Evolutionary conservation across 1,140 invertebrate species (phyloP), one percentile per base, ranked within the genome.

Genomic region (Calephelis virginiensis): DNA sequence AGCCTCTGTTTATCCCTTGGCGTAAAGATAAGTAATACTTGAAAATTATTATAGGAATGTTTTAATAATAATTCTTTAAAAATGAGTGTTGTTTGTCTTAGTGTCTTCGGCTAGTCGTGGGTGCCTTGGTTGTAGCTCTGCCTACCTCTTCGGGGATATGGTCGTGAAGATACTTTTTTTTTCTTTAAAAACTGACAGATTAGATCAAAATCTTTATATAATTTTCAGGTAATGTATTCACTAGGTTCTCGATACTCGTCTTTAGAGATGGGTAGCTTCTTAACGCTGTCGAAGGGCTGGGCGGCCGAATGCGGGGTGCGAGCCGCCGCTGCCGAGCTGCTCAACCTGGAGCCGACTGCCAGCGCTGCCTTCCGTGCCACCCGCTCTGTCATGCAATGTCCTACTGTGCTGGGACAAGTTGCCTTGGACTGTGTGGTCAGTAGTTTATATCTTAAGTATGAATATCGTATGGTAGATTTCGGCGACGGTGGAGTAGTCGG

Each of bases 211-310:
- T 13, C 6, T 12, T 50, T 11, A 14, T 66, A 17, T 45, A 14
- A 66, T 50, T 43, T 9, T 5, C 65, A 92, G 92, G 95, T 98
- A 1, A 89, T 98, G 84, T 92, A 83, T 9, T 96, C 98, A 89
- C 95, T 99, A 96, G 97, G 97, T 1, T 91, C 93, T 37, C 97
- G 98, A 0, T 99, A 98, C 85, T 91, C 82, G 49, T 89, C 92
- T 53, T 94, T 98, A 93, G 97, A 99, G 91, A 85, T 99, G 69
- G 97, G 96, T 1, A 98, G 97, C 50, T 99, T 98, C 85, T 95
- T 98, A 94, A 98, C 98, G 2, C 95, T 95, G 53, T 99, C 98
- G 0, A 99, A 99, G 93, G 98, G 98, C 56, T 96, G 95, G 83
- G 95, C 95, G 93, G 94, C 95, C 66, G 97, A 97, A 88, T 99